Conservation (phyloP, 2,888 invertebrate species). For the Macrophya alboannulata region DNA sequence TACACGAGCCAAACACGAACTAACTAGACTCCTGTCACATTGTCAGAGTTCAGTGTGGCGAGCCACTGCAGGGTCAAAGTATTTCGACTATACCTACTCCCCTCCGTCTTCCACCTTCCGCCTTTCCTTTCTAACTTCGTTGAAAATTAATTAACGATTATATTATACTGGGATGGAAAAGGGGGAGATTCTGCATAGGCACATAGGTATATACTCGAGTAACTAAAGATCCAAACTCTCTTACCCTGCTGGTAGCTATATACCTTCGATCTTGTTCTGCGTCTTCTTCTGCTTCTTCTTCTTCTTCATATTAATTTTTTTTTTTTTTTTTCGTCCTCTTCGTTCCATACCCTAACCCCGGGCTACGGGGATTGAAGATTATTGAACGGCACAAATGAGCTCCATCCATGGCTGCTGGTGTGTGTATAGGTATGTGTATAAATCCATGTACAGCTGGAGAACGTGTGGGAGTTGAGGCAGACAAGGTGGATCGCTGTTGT, state of each 20-base stretch:
- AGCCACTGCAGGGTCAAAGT: constrained; percentile 27
- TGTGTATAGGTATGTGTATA: background rate
- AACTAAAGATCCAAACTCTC: background rate
- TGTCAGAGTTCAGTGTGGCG: constrained; percentile 39
- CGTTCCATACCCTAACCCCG: constrained; percentile 1
- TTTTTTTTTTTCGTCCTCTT: background rate
- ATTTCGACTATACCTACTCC: background rate
- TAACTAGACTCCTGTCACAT: constrained; percentile 25
- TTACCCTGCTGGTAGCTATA: background rate
- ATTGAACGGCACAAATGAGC: constrained; percentile 53
- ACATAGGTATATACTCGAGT: background rate
- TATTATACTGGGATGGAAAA: background rate
- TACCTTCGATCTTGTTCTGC: background rate
- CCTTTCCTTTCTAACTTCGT: background rate
- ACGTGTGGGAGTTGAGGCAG: background rate
- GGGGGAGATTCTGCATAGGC: background rate
- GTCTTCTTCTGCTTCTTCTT: background rate
- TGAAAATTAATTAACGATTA: constrained; percentile 7
- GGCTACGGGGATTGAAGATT: constrained; percentile 38
- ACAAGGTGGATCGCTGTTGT: constrained; percentile 51
- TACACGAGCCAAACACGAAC: constrained; percentile 14
- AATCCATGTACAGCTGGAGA: background rate
- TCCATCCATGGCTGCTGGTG: constrained; percentile 40
- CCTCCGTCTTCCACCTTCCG: background rate
- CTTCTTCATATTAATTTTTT: background rate